Percentiles rank a stretch among this genome's conserved stretches.
These are phyloP conservation scores for Athalia rosae DNA, from an alignment of 2,888 invertebrate genomes.

Conservation along the genomic window DNA sequence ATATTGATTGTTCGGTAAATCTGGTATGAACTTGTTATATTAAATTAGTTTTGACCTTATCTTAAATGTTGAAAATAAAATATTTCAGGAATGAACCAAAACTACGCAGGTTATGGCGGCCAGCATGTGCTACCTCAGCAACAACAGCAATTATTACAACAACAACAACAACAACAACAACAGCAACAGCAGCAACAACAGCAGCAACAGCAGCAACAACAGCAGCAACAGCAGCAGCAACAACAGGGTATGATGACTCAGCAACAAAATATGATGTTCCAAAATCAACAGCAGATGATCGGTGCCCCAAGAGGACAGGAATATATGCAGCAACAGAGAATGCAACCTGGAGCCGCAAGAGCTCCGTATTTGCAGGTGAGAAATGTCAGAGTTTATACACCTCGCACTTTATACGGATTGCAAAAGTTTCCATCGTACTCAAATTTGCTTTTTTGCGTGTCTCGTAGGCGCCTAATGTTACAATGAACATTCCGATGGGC, in stretches of 20 bases:
- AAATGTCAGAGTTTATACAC: not conserved
- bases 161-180: conserved; percentile 53
- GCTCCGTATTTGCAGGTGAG: conserved; percentile 82
- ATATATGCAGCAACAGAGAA: conserved; percentile 77
- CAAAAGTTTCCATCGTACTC: not conserved
- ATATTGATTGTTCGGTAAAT: not conserved
- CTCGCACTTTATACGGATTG: not conserved
- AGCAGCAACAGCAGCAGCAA: conserved; percentile 74
- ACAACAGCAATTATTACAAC: conserved; percentile 70
- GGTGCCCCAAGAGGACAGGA: conserved; percentile 77
- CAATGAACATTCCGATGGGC: conserved; percentile 82
- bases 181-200: conserved; percentile 64
- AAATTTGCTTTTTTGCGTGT: not conserved
- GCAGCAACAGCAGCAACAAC: conserved; percentile 68
- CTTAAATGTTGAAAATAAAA: conserved; percentile 27
- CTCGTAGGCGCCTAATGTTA: conserved; percentile 86
- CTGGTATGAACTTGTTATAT: not conserved
- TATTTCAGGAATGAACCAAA: conserved; percentile 77
- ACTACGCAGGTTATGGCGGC: conserved; percentile 78
- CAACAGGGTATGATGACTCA: conserved; percentile 70
- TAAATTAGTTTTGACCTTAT: conserved; percentile 49
- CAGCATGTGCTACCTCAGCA: conserved; percentile 73
- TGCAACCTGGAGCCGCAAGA: conserved; percentile 76
- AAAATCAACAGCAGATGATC: conserved; percentile 78
- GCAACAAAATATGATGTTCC: conserved; percentile 70